Evolutionary conservation across 1,140 invertebrate genomes (phyloP).

Genomic region (Nixonia krombeini): DNA sequence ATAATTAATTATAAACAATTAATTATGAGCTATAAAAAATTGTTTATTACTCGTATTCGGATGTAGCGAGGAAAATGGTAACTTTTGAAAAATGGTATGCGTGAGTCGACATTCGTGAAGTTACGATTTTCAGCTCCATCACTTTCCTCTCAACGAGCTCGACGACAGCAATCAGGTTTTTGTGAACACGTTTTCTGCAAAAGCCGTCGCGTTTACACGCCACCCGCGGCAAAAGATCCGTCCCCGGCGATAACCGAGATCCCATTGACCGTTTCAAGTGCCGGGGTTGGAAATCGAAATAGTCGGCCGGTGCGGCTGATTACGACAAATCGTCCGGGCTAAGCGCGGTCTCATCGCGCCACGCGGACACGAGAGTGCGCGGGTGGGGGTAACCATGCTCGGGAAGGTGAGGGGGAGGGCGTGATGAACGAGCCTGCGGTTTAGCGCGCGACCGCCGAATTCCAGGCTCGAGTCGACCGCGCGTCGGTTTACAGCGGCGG

Average conservation of each 20-base stretch:
- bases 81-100: no score
- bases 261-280: no score
- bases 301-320: background rate
- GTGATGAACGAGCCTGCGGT: conserved; percentile 49
- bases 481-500: conserved; percentile 6
- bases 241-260: no score
- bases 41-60: background rate
- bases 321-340: background rate
- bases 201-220: no score
- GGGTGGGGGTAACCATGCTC: conserved; percentile 13
- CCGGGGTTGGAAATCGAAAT: background rate
- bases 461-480: conserved; percentile 32
- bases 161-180: no score
- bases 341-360: background rate
- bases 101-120: no score
- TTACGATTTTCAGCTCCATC: no score
- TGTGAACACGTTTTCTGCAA: no score
- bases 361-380: conserved; percentile 17
- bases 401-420: conserved; percentile 20
- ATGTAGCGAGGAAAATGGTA: no score
- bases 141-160: no score
- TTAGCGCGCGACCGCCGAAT: conserved; percentile 36
- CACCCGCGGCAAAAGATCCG: no score
- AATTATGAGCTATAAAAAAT: background rate
- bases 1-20: no score